Evolutionary conservation across 1,140 invertebrate genomes (phyloP).

Genomic region (Paraescarpia echinospica): DNA sequence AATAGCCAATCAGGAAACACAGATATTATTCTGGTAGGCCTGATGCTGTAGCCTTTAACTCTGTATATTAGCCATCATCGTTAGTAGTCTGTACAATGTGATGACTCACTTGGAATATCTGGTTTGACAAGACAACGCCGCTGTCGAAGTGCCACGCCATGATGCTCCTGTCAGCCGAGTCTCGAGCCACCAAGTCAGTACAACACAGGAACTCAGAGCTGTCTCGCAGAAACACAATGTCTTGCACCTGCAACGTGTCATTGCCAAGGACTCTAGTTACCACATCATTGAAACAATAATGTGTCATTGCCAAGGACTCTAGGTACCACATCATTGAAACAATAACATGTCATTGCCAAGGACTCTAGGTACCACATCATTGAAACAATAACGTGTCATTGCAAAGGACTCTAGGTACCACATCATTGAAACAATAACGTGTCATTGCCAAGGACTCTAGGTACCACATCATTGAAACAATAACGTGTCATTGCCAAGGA

Average conservation of each 20-base stretch:
- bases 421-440: slow-evolving; percentile 21
- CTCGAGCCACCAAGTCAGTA: slow-evolving; percentile 49
- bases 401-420: not conserved
- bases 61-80: not conserved
- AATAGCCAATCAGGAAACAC: no score
- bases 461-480: slow-evolving; percentile 17
- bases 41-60: no score
- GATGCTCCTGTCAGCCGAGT: slow-evolving; percentile 57
- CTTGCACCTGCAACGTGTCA: slow-evolving; percentile 49
- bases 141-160: slow-evolving; percentile 58
- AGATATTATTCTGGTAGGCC: no score
- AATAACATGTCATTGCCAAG: no score
- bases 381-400: slow-evolving; percentile 17
- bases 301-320: not conserved
- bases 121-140: slow-evolving; percentile 55
- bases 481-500: slow-evolving; percentile 14
- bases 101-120: slow-evolving; percentile 57
- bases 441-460: not conserved
- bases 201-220: slow-evolving; percentile 49
- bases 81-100: not conserved
- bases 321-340: not conserved
- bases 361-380: slow-evolving; percentile 6
- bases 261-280: not conserved
- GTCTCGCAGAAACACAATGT: slow-evolving; percentile 51
- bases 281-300: no score